Conservation (phyloP, 2,113 vertebrate genomes). For the Amphiprion ocellaris region DNA sequence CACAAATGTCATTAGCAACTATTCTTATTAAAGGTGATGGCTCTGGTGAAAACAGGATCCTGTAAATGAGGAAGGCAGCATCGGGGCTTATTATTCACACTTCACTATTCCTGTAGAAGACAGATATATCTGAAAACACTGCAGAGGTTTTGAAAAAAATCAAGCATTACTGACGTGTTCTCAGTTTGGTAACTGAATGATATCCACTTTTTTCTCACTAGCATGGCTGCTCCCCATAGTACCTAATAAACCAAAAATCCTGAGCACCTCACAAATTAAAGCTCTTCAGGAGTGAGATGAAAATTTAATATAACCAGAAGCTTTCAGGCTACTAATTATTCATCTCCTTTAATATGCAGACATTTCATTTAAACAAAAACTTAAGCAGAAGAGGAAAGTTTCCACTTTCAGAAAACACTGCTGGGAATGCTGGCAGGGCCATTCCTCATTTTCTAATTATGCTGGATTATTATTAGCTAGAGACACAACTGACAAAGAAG, state of each 20-base stretch:
- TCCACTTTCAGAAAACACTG: constrained; percentile 72
- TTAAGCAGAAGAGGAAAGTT: constrained; percentile 66
- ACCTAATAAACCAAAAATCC: constrained; percentile 39
- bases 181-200: constrained; percentile 36
- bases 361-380: constrained; percentile 77
- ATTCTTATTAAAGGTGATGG: constrained; percentile 75
- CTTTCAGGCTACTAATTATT: constrained; percentile 70
- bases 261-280: constrained; percentile 59
- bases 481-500: constrained; percentile 70
- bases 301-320: constrained; percentile 63
- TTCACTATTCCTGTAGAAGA: constrained; percentile 41
- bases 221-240: constrained; percentile 14
- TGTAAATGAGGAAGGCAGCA: constrained; percentile 41
- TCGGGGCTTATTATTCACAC: constrained; percentile 68
- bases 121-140: constrained; percentile 26
- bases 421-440: constrained; percentile 72
- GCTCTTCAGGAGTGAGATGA: constrained; percentile 58
- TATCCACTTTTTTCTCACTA: constrained; percentile 1
- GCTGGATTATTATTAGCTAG: constrained; percentile 78
- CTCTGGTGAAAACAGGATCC: constrained; percentile 65
- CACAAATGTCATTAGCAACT: constrained; percentile 72
- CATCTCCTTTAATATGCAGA: constrained; percentile 69
- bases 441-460: constrained; percentile 81
- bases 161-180: constrained; percentile 12
- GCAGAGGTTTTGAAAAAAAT: constrained; percentile 30